A percentile compares a stretch with the other conserved stretches of the same genome.
Evolutionary conservation across 2,888 invertebrate species (phyloP).

Genomic region (Digitonthophagus gazella): DNA sequence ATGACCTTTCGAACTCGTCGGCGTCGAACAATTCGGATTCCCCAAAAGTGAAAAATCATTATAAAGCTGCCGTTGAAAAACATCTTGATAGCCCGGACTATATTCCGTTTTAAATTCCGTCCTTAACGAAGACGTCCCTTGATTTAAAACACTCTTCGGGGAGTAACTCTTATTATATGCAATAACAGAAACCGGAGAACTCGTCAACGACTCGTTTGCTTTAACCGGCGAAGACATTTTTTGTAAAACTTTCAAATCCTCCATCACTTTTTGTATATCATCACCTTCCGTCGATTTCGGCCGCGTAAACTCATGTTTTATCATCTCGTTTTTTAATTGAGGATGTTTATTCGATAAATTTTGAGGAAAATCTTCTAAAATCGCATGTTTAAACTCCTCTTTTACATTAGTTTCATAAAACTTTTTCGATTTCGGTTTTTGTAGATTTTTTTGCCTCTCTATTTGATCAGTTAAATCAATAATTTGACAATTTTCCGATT

Average conservation of each 20-base stretch:
- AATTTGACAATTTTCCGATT: conserved; percentile 37
- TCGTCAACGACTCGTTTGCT: conserved; percentile 38
- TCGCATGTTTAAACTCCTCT: conserved; percentile 30
- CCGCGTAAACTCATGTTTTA: not conserved
- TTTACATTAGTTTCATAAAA: conserved; percentile 30
- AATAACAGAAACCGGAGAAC: conserved; percentile 49
- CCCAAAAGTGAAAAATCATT: conserved; percentile 35
- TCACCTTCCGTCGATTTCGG: conserved; percentile 38
- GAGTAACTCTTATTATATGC: conserved; percentile 46
- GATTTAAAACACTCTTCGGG: conserved; percentile 33
- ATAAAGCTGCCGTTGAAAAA: conserved; percentile 49
- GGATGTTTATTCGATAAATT: conserved; percentile 15
- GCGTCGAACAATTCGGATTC: conserved; percentile 33
- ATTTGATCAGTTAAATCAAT: conserved; percentile 42
- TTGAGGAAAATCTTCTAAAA: conserved; percentile 24
- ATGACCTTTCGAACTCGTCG: conserved; percentile 40
- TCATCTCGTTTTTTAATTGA: not conserved
- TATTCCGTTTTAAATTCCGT: conserved; percentile 31
- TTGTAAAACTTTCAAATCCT: conserved; percentile 52
- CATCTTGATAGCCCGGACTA: conserved; percentile 45
- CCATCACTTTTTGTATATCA: conserved; percentile 54
- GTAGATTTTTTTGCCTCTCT: conserved; percentile 28
- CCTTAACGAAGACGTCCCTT: conserved; percentile 20
- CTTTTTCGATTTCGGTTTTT: conserved; percentile 37
- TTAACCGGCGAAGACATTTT: conserved; percentile 48